phyloP scores from a whole-genome alignment of 1,140 invertebrate species.

The Meloidogyne floridensis region DNA sequence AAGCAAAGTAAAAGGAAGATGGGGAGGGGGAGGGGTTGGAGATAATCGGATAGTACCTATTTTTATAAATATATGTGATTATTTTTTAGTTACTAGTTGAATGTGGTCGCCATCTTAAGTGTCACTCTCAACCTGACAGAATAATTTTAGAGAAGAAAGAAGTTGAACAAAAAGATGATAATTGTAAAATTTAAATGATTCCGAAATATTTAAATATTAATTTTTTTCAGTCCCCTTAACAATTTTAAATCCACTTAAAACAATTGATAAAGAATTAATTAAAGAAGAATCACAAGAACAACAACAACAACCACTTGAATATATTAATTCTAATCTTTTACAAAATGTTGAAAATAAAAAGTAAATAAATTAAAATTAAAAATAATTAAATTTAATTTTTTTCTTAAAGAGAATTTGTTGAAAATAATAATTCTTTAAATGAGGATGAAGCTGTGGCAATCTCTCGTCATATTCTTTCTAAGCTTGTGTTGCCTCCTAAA shows the following conservation, averaged over 20 bases:
- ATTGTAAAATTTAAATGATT: neutral
- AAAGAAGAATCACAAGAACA: conserved; percentile 10
- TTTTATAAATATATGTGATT: no score
- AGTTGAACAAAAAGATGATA: conserved; percentile 24
- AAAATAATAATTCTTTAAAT: neutral
- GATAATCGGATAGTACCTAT: no score
- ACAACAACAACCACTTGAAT: conserved; percentile 20
- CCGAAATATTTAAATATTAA: no score
- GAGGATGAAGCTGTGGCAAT: neutral
- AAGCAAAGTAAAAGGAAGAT: no score
- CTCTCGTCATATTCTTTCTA: neutral
- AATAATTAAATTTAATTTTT: no score
- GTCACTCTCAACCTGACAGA: neutral
- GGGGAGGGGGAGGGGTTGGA: no score
- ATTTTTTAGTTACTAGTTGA: conserved; percentile 53
- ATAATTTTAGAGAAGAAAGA: neutral
- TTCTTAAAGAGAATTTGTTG: no score
- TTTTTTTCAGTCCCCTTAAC: neutral
- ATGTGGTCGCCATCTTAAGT: conserved; percentile 51
- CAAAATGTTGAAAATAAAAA: neutral
- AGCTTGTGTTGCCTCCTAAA: neutral
- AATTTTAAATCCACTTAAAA: neutral
- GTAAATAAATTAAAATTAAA: no score
- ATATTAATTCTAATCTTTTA: conserved; percentile 28
- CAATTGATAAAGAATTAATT: neutral